Evolutionary conservation across 2,888 invertebrate species (phyloP).

Genomic region (Ariolimax columbianus): DNA sequence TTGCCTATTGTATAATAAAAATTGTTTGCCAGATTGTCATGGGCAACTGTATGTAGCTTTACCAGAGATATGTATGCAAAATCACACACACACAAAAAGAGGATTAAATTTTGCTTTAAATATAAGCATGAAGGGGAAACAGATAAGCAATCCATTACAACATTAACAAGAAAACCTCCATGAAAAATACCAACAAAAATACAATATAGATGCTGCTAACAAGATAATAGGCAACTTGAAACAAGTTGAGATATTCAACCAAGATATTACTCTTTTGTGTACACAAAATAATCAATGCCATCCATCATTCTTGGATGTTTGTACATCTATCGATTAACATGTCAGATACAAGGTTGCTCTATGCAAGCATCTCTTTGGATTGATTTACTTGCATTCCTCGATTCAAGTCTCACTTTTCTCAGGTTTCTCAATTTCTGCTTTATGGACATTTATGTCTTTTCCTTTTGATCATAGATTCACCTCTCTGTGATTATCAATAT

Average conservation of each 20-base stretch:
- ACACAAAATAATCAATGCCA: background rate
- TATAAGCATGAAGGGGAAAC: background rate
- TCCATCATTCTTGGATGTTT: background rate
- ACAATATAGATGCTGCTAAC: background rate
- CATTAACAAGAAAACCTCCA: too few species aligned
- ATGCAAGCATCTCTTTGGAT: background rate
- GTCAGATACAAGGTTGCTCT: background rate
- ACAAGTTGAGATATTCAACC: background rate
- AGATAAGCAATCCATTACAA: too few species aligned
- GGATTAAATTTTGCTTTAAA: background rate
- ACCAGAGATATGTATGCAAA: background rate
- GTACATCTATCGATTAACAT: background rate
- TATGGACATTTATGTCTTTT: too few species aligned
- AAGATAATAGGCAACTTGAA: background rate
- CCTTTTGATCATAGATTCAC: too few species aligned
- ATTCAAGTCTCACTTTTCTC: background rate
- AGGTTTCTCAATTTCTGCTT: too few species aligned
- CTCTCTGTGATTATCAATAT: too few species aligned
- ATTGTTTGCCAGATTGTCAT: background rate
- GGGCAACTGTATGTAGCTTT: background rate
- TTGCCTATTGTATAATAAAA: too few species aligned
- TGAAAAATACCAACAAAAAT: too few species aligned
- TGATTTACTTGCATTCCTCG: background rate
- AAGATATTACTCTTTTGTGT: background rate
- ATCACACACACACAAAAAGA: background rate